Base-by-base conservation (phyloP, 1,140 invertebrate species). In the Drosophila gunungcola region DNA sequence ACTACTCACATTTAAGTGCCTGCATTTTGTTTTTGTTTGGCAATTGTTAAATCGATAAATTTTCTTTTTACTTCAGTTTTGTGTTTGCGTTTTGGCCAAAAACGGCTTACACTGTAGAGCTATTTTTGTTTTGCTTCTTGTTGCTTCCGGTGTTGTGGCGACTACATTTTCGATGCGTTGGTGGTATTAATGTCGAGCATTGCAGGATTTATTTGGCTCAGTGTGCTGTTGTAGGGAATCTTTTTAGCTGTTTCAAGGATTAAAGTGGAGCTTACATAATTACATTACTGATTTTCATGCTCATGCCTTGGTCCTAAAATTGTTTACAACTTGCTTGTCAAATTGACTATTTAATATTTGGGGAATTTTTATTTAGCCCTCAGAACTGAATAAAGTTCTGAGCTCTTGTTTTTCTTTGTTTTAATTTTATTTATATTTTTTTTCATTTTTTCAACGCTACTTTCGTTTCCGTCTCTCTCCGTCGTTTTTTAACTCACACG, bases 31-130 rank as follows among this genome's bases (percentile, higher is more conserved):
- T 52, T 64, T 72, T 46, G 61, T 84, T 76, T 51, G 65, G 42
- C 65, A 80, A 77, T 85, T 84, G 81, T 85, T 85, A 56, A 86
- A 85, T 86, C 82, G 74, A 85, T 85, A 86, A 80, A 67, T 62
- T 83, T 32, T 32, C 46, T 32, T 45, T 54, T 61, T 38, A 16
- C 52, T 29, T 32, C 10, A 38, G 9, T 55, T 46, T 53, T 21
- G 34, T 51, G 54, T 65, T 45, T 63, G 43, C 12, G 25, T 63
- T 43, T 64, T 36, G 4, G 38, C 45, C 6, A 45, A 68, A 55
- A 73, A 46, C 38, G 58, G 41, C 45, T 39, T 58, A 41, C 12
- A 13, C 25, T 49, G 27, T 25, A 21, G 11, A 11, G 41, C 27
- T 45, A 41, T 56, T 70, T 69, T 39, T n/a, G 34, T 46, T 49